These are phyloP conservation scores for Eulithis testata DNA, from an alignment of 2,888 invertebrate genomes.

Conservation along the genomic window DNA sequence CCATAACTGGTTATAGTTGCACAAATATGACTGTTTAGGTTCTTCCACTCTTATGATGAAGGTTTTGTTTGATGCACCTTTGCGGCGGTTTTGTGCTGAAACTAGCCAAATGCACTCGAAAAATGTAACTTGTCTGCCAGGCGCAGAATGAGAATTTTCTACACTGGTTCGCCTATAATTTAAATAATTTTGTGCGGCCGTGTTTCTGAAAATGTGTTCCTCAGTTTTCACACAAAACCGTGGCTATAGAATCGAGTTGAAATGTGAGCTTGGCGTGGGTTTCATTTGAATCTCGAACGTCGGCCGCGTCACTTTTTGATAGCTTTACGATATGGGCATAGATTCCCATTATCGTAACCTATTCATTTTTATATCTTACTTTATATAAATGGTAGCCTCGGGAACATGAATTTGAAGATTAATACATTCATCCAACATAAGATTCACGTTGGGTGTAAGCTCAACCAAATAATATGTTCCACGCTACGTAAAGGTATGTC, in stretches of 20 bases:
- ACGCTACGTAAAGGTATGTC: slow-evolving; percentile 1
- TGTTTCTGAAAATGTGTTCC: slow-evolving; percentile 44
- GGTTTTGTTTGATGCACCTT: too few species aligned
- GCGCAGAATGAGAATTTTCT: not conserved
- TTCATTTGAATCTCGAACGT: slow-evolving; percentile 61
- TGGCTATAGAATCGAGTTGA: slow-evolving; percentile 50
- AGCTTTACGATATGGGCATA: slow-evolving; percentile 52
- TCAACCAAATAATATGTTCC: not conserved
- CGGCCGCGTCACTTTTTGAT: slow-evolving; percentile 55
- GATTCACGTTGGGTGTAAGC: not conserved
- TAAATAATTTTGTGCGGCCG: slow-evolving; percentile 27
- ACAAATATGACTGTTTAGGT: slow-evolving; percentile 67
- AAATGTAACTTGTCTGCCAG: not conserved
- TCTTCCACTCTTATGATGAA: too few species aligned
- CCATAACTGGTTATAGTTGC: slow-evolving; percentile 73
- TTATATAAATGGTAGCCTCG: slow-evolving; percentile 32
- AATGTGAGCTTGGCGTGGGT: slow-evolving; percentile 63
- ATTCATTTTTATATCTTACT: slow-evolving; percentile 38
- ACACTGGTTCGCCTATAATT: slow-evolving; percentile 2
- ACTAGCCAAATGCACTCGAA: not conserved
- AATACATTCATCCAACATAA: slow-evolving; percentile 13
- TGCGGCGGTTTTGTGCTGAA: not conserved
- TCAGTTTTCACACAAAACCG: slow-evolving; percentile 48
- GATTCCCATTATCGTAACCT: slow-evolving; percentile 36
- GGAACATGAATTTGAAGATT: slow-evolving; percentile 18